Evolutionary conservation across 2,113 vertebrate genomes (phyloP).

Genomic region (western clawed frog (Xenopus tropicalis)): DNA sequence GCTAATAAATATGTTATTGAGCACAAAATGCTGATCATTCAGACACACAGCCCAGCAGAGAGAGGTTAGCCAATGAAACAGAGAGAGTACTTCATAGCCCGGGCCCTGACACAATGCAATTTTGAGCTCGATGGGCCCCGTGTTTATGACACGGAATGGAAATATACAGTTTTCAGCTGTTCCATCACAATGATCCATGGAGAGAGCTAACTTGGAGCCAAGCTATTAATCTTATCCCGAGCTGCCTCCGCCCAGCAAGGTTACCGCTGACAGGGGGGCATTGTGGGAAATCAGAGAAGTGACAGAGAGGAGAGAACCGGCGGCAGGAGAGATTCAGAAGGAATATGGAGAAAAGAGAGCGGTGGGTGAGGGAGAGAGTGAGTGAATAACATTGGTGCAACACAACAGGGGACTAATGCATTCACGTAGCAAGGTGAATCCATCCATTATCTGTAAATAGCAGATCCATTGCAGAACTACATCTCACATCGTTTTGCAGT

Average conservation of each 20-base stretch:
- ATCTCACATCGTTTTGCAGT: too few species aligned
- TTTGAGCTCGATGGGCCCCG: slow-evolving; percentile 12
- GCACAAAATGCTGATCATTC: too few species aligned
- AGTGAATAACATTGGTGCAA: neutral
- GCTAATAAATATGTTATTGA: too few species aligned
- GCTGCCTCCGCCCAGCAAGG: slow-evolving; percentile 20
- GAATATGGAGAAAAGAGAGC: slow-evolving; percentile 11
- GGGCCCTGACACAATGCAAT: neutral
- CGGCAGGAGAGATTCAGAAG: neutral
- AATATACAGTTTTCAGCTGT: slow-evolving; percentile 36
- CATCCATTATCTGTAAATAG: neutral
- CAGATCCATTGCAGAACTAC: too few species aligned
- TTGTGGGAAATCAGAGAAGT: slow-evolving; percentile 2
- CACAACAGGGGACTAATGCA: neutral
- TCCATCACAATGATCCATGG: slow-evolving; percentile 42
- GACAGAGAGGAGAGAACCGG: slow-evolving; percentile 12
- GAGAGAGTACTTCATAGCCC: too few species aligned
- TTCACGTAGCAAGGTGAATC: too few species aligned
- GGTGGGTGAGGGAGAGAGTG: neutral
- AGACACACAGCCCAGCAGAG: too few species aligned
- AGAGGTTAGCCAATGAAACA: too few species aligned
- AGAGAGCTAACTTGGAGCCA: slow-evolving; percentile 14
- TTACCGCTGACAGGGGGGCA: slow-evolving; percentile 36
- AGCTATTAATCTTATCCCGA: slow-evolving; percentile 30
- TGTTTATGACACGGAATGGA: slow-evolving; percentile 25